Evolutionary conservation across 2,888 invertebrate species (phyloP).

Genomic region (Cataglyphis rosenhaueri): DNA sequence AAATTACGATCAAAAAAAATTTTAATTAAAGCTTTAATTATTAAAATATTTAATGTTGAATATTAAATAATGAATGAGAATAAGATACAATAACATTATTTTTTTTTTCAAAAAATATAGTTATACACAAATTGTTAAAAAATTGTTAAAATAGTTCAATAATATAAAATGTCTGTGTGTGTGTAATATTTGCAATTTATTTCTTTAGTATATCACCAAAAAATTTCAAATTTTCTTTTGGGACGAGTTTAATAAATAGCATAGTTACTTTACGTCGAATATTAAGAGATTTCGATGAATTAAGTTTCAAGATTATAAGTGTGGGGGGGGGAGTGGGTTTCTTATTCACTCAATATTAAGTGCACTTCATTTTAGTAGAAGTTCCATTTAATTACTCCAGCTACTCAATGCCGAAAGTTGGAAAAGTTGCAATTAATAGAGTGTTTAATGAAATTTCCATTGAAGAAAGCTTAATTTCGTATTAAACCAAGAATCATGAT

Average conservation of each 20-base stretch:
- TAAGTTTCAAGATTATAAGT: not conserved
- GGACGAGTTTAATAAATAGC: not conserved
- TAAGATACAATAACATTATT: not conserved
- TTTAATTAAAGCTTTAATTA: not conserved
- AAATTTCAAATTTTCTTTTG: not conserved
- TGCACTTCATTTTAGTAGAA: not conserved
- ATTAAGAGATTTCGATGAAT: not conserved
- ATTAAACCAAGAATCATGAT: conserved; percentile 2
- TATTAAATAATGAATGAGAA: not conserved
- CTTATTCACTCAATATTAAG: conserved; percentile 3
- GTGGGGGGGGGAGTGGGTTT: not conserved
- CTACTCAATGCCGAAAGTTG: not conserved
- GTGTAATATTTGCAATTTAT: not conserved
- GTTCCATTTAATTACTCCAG: conserved; percentile 13
- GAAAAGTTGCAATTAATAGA: conserved; percentile 4
- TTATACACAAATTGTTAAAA: not conserved
- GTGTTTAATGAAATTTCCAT: not conserved
- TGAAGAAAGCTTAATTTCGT: not conserved
- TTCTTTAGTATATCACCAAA: not conserved
- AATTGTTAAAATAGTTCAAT: not conserved
- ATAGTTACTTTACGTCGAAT: conserved; percentile 10
- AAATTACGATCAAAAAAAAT: not conserved
- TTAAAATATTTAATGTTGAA: not conserved
- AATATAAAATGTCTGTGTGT: not conserved
- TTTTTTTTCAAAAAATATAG: not conserved